Evolutionary conservation across 2,113 vertebrate genomes (phyloP).

Genomic region (Odocoileus virginianus): DNA sequence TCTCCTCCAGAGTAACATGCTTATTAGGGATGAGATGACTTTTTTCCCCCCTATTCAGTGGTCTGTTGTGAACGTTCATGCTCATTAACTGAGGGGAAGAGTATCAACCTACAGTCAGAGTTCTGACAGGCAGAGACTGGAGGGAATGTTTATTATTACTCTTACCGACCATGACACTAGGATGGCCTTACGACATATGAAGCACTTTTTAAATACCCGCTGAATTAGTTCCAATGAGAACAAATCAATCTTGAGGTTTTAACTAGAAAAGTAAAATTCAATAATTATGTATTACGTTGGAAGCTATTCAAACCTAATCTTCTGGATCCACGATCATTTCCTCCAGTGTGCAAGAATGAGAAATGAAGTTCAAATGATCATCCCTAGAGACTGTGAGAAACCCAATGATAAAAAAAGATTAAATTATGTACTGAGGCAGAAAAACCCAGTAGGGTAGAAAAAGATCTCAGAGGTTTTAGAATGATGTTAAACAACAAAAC

Average conservation of each 20-base stretch:
- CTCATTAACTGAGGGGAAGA: neutral
- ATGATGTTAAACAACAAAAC: neutral
- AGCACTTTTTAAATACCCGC: neutral
- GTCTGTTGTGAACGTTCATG: neutral
- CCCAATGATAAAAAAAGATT: conserved; percentile 19
- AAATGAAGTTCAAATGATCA: neutral
- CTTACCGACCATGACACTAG: neutral
- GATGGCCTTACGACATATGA: neutral
- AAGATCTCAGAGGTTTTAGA: neutral
- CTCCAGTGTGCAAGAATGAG: neutral
- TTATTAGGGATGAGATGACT: neutral
- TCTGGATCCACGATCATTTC: neutral
- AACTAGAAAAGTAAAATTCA: conserved; percentile 16
- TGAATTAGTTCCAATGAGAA: neutral
- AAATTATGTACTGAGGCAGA: neutral
- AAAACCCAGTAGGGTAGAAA: neutral
- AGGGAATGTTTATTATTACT: neutral
- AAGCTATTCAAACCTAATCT: neutral
- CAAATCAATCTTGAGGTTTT: neutral
- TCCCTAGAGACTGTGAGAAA: neutral
- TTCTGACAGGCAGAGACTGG: neutral
- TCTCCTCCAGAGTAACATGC: neutral
- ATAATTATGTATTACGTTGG: neutral
- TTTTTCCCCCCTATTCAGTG: neutral
- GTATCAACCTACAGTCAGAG: neutral